Percentiles rank a stretch among this genome's conserved stretches.
Evolutionary conservation across 2,797 vertebrate genomes (phyloP).

Genomic region (Natrix natrix): DNA sequence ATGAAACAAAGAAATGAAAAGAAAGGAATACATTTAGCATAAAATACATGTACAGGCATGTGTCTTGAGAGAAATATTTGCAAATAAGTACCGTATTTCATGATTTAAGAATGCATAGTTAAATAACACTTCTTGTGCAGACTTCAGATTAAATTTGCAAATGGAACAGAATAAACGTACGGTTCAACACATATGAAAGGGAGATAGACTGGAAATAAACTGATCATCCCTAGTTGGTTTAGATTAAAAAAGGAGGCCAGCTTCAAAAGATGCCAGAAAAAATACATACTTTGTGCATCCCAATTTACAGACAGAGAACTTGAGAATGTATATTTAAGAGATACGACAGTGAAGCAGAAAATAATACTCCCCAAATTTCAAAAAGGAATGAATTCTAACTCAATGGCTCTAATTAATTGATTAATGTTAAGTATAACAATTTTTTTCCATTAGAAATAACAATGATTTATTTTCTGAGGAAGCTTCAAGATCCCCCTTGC

Average conservation of each 20-base stretch:
- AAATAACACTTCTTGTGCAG: background rate
- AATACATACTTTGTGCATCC: background rate
- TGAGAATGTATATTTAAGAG: background rate
- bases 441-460: background rate
- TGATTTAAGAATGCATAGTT: background rate
- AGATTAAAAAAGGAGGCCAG: background rate
- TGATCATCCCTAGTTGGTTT: background rate
- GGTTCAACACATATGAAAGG: background rate
- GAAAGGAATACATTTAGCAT: background rate
- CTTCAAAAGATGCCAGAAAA: background rate
- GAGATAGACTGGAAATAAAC: background rate
- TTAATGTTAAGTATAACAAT: background rate
- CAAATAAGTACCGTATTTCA: background rate
- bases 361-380: background rate
- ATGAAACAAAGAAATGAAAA: no score
- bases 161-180: background rate
- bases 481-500: background rate
- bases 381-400: background rate
- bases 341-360: background rate
- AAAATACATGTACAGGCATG: background rate
- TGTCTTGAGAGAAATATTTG: background rate
- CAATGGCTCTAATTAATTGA: background rate
- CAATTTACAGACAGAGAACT: background rate
- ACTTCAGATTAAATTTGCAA: background rate
- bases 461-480: background rate